Conservation (phyloP, 2,113 vertebrate genomes). For the Odontesthes bonariensis region DNA sequence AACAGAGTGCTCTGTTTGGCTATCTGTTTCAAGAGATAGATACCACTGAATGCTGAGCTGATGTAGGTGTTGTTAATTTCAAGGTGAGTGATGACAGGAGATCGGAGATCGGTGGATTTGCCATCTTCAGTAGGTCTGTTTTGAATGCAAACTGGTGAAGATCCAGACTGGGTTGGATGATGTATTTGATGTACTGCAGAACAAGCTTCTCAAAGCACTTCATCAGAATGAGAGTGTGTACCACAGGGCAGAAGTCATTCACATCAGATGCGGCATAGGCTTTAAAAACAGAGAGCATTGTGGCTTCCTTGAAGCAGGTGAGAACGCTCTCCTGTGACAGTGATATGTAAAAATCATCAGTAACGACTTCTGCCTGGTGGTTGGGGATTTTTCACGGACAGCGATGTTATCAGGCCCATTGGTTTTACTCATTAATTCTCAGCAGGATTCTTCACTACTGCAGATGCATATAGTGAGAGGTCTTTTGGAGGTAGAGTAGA, state of each 20-base stretch:
- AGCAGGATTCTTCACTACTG: conserved; percentile 12
- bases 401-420: conserved; percentile 18
- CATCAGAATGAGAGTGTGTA: background rate
- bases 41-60: background rate
- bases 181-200: conserved; percentile 5
- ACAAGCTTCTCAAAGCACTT: background rate
- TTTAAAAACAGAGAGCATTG: background rate
- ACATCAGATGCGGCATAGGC: background rate
- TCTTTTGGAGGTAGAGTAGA: conserved; percentile 11
- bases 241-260: background rate
- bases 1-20: background rate
- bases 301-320: background rate
- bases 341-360: conserved; percentile 2
- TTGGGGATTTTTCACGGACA: background rate
- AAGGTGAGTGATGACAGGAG: background rate
- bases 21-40: background rate
- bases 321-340: background rate
- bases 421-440: conserved; percentile 12
- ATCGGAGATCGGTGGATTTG: background rate
- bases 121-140: background rate
- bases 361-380: background rate
- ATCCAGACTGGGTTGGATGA: background rate
- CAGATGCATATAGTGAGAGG: conserved; percentile 12
- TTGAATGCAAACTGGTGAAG: background rate
- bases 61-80: background rate